phyloP scores from a whole-genome alignment of 2,113 vertebrate genomes.

The Bujurquina vittata region DNA sequence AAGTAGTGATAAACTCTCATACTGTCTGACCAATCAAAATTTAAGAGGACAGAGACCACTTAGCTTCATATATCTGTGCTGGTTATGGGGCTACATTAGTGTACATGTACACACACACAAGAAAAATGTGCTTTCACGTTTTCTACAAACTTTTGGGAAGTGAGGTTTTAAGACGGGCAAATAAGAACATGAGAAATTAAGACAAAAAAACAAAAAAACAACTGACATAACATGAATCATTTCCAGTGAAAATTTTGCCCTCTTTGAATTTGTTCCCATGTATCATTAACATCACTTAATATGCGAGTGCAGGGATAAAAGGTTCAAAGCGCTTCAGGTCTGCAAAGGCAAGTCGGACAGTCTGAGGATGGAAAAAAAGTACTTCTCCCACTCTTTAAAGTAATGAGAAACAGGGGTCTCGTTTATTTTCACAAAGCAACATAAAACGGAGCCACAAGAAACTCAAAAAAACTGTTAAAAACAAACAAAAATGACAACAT shows the following conservation, averaged over 20 bases:
- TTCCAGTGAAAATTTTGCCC: background rate
- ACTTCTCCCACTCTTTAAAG: background rate
- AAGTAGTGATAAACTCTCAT: no score
- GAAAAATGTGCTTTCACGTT: no score
- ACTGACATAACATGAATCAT: background rate
- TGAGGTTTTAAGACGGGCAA: background rate
- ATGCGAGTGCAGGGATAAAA: background rate
- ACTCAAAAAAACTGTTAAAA: background rate
- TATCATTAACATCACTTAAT: background rate
- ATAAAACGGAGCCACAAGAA: background rate
- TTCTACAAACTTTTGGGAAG: background rate
- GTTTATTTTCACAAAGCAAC: constrained; percentile 4
- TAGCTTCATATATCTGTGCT: background rate
- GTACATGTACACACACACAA: background rate
- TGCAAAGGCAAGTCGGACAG: background rate
- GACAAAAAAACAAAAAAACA: background rate
- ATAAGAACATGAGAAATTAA: constrained; percentile 6
- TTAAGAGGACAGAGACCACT: background rate
- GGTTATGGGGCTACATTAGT: background rate
- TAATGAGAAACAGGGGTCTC: background rate
- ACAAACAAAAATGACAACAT: background rate
- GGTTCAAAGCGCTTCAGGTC: rapidly evolving
- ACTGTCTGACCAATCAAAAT: background rate
- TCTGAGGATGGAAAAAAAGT: no score
- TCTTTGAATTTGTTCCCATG: background rate